Evolutionary conservation across 2,888 invertebrate genomes (phyloP), one percentile per base, ranked within the genome.

Genomic region (Drosophila cognata): DNA sequence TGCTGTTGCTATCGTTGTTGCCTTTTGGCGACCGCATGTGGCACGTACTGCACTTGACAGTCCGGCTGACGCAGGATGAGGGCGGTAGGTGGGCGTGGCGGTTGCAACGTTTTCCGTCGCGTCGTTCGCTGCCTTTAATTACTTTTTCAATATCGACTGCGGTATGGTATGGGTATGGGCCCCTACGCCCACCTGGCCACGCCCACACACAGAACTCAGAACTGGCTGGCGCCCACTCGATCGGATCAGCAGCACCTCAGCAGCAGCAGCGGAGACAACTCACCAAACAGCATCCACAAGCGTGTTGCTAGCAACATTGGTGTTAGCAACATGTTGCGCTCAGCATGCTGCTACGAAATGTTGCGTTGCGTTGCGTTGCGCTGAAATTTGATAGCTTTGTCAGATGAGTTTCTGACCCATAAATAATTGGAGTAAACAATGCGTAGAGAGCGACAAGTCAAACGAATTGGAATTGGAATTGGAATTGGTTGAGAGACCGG

Each of bases 391-490:
- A 73, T 71, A 72, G 72, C 70, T 64, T 60, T 51, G 58, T 57
- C 69, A 71, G 70, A 65, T 81, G 78, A 72, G 71, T 79, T 77
- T 74, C 51, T 77, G 85, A 77, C 84, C 89, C 84, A 85, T 85
- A 85, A 85, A 85, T 85, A 85, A 85, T 84, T 85, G 82, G 72
- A 82, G 79, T 88, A 76, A 89, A 89, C 89, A 85, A 88, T 78
- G 77, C 63, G 57, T 43, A 65, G 46, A 58, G 53, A 55, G 79
- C 68, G 76, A 63, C 62, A 65, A 58, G 71, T 72, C 70, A 60
- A 85, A 70, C 84, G 81, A 84, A 86, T 88, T 73, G 73, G 31
- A 71, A 59, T 65, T 68, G 36, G 31, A 51, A 74, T 41, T 33
- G 57, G 33, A 33, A 55, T 43, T 11, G 31, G 13, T 55, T 33